Percentiles rank a stretch among this genome's conserved stretches.
Conservation (phyloP, 2,113 vertebrate genomes). For the Apeltes quadracus region DNA sequence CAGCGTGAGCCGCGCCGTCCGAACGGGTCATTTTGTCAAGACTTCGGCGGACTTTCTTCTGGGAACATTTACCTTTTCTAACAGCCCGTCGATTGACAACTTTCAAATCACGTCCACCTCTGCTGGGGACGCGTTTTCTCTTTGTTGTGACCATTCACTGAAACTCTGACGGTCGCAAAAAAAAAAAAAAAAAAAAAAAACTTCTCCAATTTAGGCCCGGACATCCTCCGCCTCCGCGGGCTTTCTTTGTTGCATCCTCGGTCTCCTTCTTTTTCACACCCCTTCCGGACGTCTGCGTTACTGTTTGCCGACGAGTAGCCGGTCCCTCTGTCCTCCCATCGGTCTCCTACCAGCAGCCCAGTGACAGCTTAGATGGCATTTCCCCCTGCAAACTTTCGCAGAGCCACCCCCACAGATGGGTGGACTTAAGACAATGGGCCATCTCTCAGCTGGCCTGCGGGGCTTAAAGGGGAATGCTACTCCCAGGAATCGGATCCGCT, state of each 20-base stretch:
- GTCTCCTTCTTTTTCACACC: not conserved
- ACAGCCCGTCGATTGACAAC: constrained; percentile 40
- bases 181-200: no score
- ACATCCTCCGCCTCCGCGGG: constrained; percentile 18
- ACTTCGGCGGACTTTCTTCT: constrained; percentile 1
- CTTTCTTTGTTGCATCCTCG: constrained; percentile 32
- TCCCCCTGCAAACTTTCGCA: constrained; percentile 64
- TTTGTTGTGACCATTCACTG: constrained; percentile 35
- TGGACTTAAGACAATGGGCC: constrained; percentile 75
- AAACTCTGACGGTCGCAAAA: constrained; percentile 31
- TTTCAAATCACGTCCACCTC: constrained; percentile 42
- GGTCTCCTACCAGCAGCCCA: constrained; percentile 55
- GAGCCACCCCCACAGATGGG: constrained; percentile 79
- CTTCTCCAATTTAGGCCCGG: constrained; percentile 29
- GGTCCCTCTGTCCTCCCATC: constrained; percentile 59
- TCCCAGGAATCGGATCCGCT: constrained; percentile 41
- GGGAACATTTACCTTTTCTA: constrained; percentile 36
- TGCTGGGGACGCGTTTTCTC: constrained; percentile 18
- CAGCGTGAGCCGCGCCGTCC: constrained; percentile 44
- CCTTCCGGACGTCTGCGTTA: constrained; percentile 5
- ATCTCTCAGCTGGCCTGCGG: constrained; percentile 37
- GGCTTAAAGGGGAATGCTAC: constrained; percentile 72
- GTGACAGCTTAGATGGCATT: constrained; percentile 71
- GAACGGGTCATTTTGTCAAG: constrained; percentile 73
- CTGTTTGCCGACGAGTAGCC: constrained; percentile 16